Conservation (phyloP, 1,140 invertebrate species). For the Drosophila simulans region DNA sequence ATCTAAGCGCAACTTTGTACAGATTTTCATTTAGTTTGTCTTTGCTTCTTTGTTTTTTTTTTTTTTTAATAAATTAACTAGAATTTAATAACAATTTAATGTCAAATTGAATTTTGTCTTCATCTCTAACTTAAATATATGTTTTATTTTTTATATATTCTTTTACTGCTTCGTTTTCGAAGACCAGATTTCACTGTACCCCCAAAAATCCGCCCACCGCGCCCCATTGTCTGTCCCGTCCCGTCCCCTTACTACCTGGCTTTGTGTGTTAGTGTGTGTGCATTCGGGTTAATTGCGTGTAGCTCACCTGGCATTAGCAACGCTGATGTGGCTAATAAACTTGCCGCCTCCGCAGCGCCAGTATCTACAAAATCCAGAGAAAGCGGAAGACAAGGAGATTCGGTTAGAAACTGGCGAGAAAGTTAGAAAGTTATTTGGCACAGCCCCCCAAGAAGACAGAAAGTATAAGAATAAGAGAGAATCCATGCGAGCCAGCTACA, state of each 20-base stretch:
- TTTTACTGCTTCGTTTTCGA: too few relatives aligned
- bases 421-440: slow-evolving; percentile 12
- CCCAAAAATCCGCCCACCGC: neutral
- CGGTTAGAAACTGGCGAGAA: neutral
- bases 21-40: neutral
- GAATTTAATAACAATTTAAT: too few relatives aligned
- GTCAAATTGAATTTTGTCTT: too few relatives aligned
- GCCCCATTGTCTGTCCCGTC: neutral
- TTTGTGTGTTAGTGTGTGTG: slow-evolving; percentile 3
- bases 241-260: neutral
- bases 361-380: neutral
- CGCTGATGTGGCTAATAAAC: slow-evolving; percentile 56
- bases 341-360: slow-evolving; percentile 13
- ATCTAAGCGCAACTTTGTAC: too few relatives aligned
- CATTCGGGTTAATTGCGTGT: slow-evolving; percentile 50
- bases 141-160: too few relatives aligned
- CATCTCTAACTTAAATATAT: too few relatives aligned
- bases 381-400: neutral
- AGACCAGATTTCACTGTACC: neutral
- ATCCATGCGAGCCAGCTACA: neutral
- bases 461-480: neutral
- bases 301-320: slow-evolving; percentile 57
- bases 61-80: too few relatives aligned
- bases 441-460: neutral
- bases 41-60: too few relatives aligned